A percentile compares a stretch with the other conserved stretches of the same genome.
Conservation (phyloP, 2,888 invertebrate species). For the Protodeltote pygarga region DNA sequence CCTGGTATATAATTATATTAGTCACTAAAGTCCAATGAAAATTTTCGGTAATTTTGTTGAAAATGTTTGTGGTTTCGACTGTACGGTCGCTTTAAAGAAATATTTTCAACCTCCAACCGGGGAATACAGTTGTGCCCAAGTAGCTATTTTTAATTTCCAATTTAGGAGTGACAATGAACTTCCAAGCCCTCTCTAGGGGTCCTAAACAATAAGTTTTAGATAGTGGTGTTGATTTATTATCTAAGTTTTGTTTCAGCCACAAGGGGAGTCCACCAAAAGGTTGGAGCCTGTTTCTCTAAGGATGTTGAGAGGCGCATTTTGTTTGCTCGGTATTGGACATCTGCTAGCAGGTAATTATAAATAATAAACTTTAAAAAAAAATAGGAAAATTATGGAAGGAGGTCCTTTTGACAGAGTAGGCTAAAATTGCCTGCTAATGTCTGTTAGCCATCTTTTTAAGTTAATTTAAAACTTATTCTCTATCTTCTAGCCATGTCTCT, state of each 20-base stretch:
- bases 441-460: no score
- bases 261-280: conserved; percentile 74
- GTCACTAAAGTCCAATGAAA: no score
- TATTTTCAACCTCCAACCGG: no score
- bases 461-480: not conserved
- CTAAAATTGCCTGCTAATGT: no score
- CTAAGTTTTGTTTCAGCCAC: conserved; percentile 56
- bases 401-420: no score
- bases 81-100: no score
- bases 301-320: conserved; percentile 92
- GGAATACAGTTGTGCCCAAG: no score
- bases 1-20: no score
- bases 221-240: conserved; percentile 20
- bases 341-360: conserved; percentile 83
- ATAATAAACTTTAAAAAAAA: no score
- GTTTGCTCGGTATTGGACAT: conserved; percentile 89
- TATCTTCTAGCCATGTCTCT: conserved; percentile 62
- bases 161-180: conserved; percentile 6
- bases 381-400: no score
- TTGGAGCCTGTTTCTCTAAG: conserved; percentile 89
- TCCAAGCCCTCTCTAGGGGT: conserved; percentile 2
- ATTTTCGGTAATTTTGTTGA: no score
- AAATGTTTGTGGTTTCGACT: no score
- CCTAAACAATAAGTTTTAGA: conserved; percentile 6
- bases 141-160: not conserved